These are phyloP conservation scores for Leucopsar rothschildi DNA, from an alignment of 2,113 vertebrate species.

Conservation along the genomic window DNA sequence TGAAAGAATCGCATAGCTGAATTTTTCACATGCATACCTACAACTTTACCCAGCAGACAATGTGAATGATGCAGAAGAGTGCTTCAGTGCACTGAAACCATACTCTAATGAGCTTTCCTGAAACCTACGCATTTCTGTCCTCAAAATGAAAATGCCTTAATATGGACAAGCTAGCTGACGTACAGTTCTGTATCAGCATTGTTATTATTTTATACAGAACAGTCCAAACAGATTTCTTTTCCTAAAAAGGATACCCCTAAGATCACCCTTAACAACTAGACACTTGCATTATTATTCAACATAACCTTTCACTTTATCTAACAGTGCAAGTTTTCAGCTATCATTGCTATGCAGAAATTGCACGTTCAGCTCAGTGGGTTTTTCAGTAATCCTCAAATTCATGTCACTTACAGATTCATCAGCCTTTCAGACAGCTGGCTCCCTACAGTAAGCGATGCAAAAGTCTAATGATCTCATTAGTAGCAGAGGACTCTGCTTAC, in stretches of 20 bases:
- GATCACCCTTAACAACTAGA: background rate
- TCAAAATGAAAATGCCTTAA: background rate
- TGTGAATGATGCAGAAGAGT: background rate
- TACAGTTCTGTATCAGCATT: background rate
- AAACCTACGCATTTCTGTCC: background rate
- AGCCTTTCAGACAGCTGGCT: background rate
- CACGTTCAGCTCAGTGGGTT: background rate
- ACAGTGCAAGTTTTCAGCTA: background rate
- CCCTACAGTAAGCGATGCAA: background rate
- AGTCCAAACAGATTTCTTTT: background rate
- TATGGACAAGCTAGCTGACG: background rate
- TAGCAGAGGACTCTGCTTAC: background rate
- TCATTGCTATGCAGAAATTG: background rate
- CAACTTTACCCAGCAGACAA: background rate
- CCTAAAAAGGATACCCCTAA: background rate
- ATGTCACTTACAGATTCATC: background rate
- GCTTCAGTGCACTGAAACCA: background rate
- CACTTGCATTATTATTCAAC: background rate
- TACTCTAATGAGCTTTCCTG: background rate
- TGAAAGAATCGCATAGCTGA: background rate
- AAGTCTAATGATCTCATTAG: slow-evolving; percentile 23
- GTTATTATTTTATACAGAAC: background rate
- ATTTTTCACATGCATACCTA: background rate
- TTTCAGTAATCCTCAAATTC: slow-evolving; percentile 5
- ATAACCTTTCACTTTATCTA: background rate